A percentile compares a stretch with the other conserved stretches of the same genome.
Evolutionary conservation across 2,888 invertebrate genomes (phyloP).

Genomic region (Terebella lapidaria): DNA sequence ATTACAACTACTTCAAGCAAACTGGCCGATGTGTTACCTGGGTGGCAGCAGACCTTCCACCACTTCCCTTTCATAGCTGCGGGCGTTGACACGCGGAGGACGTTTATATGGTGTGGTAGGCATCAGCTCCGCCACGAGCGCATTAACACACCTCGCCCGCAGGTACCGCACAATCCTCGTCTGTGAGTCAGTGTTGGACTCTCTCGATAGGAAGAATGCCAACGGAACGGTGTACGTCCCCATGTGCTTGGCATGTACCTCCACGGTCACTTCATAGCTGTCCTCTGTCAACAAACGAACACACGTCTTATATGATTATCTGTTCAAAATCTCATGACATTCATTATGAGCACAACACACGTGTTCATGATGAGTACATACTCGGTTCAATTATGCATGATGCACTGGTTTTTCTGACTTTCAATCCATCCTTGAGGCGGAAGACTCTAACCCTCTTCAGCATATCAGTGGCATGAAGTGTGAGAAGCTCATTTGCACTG

Average conservation of each 20-base stretch:
- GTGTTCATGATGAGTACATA: too few relatives aligned
- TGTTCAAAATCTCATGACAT: too few relatives aligned
- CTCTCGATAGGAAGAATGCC: slow-evolving; percentile 28
- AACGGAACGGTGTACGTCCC: slow-evolving; percentile 32
- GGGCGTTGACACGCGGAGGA: slow-evolving; percentile 25
- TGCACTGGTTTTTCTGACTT: slow-evolving; percentile 29
- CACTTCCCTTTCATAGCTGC: slow-evolving; percentile 18
- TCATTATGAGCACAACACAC: too few relatives aligned
- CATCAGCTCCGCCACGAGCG: slow-evolving; percentile 26
- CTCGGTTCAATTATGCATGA: too few relatives aligned
- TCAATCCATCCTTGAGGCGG: slow-evolving; percentile 25
- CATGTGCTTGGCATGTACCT: slow-evolving; percentile 25
- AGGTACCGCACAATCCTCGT: slow-evolving; percentile 31
- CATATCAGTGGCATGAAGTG: slow-evolving; percentile 32
- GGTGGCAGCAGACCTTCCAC: slow-evolving; percentile 29
- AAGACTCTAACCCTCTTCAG: slow-evolving; percentile 32
- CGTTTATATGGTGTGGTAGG: slow-evolving; percentile 28
- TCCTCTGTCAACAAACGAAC: slow-evolving; percentile 20
- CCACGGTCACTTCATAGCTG: slow-evolving; percentile 25
- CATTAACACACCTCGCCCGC: slow-evolving; percentile 27
- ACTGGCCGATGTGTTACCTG: too few relatives aligned
- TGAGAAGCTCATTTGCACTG: slow-evolving; percentile 13
- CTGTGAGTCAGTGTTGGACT: slow-evolving; percentile 3
- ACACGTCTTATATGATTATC: too few relatives aligned
- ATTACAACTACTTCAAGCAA: too few relatives aligned